Percentiles rank a stretch among this genome's conserved stretches.
These are phyloP conservation scores for Mus pahari DNA, from an alignment of 2,113 vertebrate species.

Conservation along the genomic window DNA sequence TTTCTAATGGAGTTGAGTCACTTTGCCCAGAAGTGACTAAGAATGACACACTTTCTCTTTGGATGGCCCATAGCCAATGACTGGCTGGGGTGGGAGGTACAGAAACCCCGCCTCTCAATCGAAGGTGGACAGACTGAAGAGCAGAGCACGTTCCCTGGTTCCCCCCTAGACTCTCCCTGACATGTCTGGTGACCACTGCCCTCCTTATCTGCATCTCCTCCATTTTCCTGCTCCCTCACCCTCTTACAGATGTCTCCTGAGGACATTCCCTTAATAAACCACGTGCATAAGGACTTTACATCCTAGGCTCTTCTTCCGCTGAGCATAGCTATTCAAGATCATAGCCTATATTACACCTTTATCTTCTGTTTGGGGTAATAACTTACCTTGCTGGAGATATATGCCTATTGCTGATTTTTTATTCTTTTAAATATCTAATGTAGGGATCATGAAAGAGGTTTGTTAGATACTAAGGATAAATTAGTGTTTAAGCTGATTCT, in stretches of 20 bases:
- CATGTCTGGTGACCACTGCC: rapidly evolving
- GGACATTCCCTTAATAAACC: neutral
- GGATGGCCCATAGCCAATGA: neutral
- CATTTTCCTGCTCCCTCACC: neutral
- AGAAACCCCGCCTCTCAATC: neutral
- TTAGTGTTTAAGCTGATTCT: neutral
- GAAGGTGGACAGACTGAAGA: neutral
- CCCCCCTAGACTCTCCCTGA: neutral
- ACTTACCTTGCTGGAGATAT: neutral
- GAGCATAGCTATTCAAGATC: neutral
- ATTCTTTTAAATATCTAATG: neutral
- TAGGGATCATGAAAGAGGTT: neutral
- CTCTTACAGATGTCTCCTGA: neutral
- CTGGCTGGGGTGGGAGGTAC: rapidly evolving
- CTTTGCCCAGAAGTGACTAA: neutral
- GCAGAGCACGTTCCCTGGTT: rapidly evolving
- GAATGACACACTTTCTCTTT: too few relatives aligned
- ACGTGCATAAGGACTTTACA: neutral
- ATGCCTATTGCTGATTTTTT: neutral
- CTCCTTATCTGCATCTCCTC: neutral
- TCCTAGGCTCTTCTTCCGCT: neutral
- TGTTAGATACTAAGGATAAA: conserved; percentile 12
- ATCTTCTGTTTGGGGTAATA: neutral
- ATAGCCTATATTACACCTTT: neutral
- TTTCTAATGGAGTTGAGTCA: neutral